Evolutionary conservation across 2,113 vertebrate genomes (phyloP).

Genomic region (Columbina picui): DNA sequence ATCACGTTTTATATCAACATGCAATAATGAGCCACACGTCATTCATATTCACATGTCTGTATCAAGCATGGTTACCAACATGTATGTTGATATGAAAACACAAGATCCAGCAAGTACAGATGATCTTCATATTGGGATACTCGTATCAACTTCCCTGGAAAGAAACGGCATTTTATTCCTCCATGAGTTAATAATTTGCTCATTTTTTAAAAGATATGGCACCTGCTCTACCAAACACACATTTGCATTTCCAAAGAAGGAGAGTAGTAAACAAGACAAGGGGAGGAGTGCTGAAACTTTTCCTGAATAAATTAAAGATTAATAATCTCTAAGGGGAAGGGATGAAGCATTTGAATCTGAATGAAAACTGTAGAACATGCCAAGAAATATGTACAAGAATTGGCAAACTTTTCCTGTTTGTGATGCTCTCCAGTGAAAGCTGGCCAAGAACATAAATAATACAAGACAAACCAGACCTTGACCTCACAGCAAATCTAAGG

Average conservation of each 20-base stretch:
- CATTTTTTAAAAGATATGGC: constrained; percentile 7
- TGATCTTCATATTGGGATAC: not conserved
- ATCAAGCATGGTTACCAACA: not conserved
- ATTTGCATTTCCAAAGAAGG: constrained; percentile 66
- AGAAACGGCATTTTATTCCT: not conserved
- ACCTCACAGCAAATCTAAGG: not conserved
- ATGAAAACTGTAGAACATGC: constrained; percentile 36
- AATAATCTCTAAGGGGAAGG: not conserved
- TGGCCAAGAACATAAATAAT: not conserved
- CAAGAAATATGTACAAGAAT: constrained; percentile 17
- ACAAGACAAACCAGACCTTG: not conserved
- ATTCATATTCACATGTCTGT: not conserved
- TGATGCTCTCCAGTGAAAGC: not conserved
- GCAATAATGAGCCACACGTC: not conserved
- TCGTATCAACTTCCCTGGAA: not conserved
- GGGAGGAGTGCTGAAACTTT: constrained; percentile 46
- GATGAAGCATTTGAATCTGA: constrained; percentile 52
- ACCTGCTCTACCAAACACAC: constrained; percentile 36
- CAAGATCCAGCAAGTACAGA: not conserved
- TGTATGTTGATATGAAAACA: not conserved
- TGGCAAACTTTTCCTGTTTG: constrained; percentile 17
- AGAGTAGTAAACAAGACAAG: constrained; percentile 39
- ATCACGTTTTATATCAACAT: not conserved
- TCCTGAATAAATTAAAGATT: constrained; percentile 52
- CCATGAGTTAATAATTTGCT: constrained; percentile 1